A percentile compares a stretch with the other conserved stretches of the same genome.
These are phyloP conservation scores for Diarsia brunnea DNA, from an alignment of 2,888 invertebrate genomes.

Conservation along the genomic window DNA sequence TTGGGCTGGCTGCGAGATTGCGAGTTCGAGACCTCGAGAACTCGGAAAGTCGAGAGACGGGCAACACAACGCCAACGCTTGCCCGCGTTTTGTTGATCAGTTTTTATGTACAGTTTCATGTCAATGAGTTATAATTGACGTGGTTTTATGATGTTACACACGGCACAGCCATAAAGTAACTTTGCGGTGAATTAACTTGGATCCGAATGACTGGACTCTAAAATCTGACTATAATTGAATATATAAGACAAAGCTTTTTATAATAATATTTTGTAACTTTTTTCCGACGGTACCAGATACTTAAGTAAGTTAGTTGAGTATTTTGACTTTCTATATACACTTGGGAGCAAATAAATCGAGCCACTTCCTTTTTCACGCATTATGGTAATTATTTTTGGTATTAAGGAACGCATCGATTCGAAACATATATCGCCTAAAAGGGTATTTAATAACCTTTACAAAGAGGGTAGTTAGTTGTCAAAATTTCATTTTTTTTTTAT, in stretches of 20 bases:
- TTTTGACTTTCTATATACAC: slow-evolving; percentile 8
- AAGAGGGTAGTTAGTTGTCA: no score
- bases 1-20: slow-evolving; percentile 14
- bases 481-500: no score
- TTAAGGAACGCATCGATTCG: no score
- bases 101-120: slow-evolving; percentile 57
- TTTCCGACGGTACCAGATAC: slow-evolving; percentile 14
- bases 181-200: slow-evolving; percentile 51
- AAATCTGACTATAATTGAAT: slow-evolving; percentile 53
- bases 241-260: slow-evolving; percentile 47
- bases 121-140: slow-evolving; percentile 62
- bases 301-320: slow-evolving; percentile 16
- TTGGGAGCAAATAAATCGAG: no score
- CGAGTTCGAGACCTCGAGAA: slow-evolving; percentile 36
- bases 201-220: slow-evolving; percentile 22
- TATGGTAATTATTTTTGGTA: no score
- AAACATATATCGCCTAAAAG: no score
- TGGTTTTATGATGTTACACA: slow-evolving; percentile 54
- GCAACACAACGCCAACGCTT: slow-evolving; percentile 25
- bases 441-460: no score
- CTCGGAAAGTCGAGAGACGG: slow-evolving; percentile 26
- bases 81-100: slow-evolving; percentile 49
- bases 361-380: no score
- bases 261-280: slow-evolving; percentile 37
- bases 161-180: slow-evolving; percentile 25